These are phyloP conservation scores for Chloroceryle aenea DNA, from an alignment of 2,113 vertebrate species.

Conservation along the genomic window DNA sequence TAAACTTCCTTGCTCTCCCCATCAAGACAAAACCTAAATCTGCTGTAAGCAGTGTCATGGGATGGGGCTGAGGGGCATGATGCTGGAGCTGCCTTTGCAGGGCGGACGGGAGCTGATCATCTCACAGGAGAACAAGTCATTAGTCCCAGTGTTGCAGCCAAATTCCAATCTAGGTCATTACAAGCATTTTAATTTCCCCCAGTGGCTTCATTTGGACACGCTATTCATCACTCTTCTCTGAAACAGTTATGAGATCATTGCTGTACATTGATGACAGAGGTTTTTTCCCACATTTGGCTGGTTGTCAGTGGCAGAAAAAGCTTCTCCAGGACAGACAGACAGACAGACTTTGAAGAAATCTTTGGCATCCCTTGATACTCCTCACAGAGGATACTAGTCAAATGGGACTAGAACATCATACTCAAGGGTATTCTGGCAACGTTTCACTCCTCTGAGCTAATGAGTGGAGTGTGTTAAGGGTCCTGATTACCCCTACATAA, in stretches of 20 bases:
- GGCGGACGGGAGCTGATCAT: neutral
- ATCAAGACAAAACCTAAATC: neutral
- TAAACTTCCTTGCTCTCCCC: neutral
- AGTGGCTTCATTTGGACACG: neutral
- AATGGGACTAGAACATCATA: neutral
- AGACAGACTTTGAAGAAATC: neutral
- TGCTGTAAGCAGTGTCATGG: neutral
- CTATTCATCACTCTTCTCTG: neutral
- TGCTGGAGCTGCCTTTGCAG: neutral
- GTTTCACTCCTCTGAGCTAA: neutral
- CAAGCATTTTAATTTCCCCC: conserved; percentile 36
- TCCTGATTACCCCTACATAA: neutral
- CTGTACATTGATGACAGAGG: neutral
- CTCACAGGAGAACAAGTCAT: neutral
- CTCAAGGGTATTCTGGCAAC: neutral
- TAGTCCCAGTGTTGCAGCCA: conserved; percentile 16
- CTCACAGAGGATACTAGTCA: neutral
- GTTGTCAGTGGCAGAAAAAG: neutral
- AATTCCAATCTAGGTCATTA: conserved; percentile 15
- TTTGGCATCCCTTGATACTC: neutral
- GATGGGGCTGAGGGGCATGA: fast-evolving
- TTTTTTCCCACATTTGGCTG: neutral
- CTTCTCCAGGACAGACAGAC: conserved; percentile 1
- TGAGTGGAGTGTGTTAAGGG: neutral
- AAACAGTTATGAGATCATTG: neutral